Percentiles rank a stretch among this genome's conserved stretches.
phyloP scores from a whole-genome alignment of 2,797 vertebrate genomes.

The Aplochiton taeniatus region DNA sequence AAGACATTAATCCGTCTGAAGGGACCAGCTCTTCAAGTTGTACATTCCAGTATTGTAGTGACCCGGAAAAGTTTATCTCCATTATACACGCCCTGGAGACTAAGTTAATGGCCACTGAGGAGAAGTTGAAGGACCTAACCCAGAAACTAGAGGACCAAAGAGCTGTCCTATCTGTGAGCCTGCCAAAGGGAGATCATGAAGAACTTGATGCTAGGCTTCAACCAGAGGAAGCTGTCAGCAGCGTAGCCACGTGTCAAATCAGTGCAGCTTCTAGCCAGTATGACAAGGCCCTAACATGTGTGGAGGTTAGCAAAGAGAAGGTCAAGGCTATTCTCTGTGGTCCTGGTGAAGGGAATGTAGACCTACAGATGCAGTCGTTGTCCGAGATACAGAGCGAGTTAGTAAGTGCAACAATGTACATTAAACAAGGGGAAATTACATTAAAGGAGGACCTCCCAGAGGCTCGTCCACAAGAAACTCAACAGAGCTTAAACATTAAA shows the following conservation, averaged over 20 bases:
- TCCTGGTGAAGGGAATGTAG: constrained; percentile 55
- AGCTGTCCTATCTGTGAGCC: constrained; percentile 67
- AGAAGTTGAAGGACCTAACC: constrained; percentile 88
- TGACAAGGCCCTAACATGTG: constrained; percentile 79
- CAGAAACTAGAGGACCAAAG: constrained; percentile 83
- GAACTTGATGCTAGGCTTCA: constrained; percentile 62
- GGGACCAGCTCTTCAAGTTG: constrained; percentile 75
- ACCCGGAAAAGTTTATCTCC: constrained; percentile 88
- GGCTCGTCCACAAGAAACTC: constrained; percentile 32
- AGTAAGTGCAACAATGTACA: constrained; percentile 68
- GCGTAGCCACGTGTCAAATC: constrained; percentile 61
- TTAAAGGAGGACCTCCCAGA: constrained; percentile 48
- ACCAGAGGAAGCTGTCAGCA: constrained; percentile 55
- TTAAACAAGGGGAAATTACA: constrained; percentile 62
- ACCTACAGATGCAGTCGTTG: constrained; percentile 64
- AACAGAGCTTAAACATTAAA: constrained; percentile 30
- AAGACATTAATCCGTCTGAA: constrained; percentile 73
- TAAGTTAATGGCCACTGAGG: constrained; percentile 89
- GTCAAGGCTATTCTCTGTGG: constrained; percentile 75
- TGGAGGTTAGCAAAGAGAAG: constrained; percentile 84
- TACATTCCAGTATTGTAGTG: constrained; percentile 71
- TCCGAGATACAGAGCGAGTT: constrained; percentile 74
- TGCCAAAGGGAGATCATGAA: constrained; percentile 68
- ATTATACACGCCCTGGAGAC: constrained; percentile 91
- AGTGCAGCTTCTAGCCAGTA: constrained; percentile 75